Percentiles rank a stretch among this genome's conserved stretches.
These are phyloP conservation scores for Acrobasis repandana DNA, from an alignment of 2,888 invertebrate genomes.

Conservation along the genomic window DNA sequence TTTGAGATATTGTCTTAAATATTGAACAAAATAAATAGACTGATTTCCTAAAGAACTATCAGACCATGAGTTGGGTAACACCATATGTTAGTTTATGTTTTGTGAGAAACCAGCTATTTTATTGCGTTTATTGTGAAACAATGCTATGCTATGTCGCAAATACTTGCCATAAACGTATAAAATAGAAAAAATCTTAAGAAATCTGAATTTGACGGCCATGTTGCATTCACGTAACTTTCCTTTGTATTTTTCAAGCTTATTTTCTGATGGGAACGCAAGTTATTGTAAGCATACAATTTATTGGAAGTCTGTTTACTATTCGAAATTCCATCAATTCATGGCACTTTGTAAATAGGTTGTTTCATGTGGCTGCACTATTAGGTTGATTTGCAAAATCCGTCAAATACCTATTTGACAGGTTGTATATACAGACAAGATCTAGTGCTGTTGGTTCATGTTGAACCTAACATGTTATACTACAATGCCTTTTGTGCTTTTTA, in stretches of 20 bases:
- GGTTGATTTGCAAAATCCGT: constrained; percentile 40
- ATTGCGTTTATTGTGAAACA: too few relatives aligned
- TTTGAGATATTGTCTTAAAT: too few relatives aligned
- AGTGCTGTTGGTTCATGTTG: background rate
- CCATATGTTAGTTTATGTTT: too few relatives aligned
- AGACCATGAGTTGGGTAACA: too few relatives aligned
- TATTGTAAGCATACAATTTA: constrained; percentile 4
- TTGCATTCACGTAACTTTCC: background rate
- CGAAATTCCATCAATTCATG: constrained; percentile 32
- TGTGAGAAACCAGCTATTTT: too few relatives aligned
- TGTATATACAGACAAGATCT: constrained; percentile 18
- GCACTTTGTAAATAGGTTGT: constrained; percentile 35
- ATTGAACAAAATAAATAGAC: too few relatives aligned
- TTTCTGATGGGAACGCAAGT: constrained; percentile 14
- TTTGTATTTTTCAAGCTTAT: constrained; percentile 12
- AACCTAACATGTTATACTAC: constrained; percentile 23
- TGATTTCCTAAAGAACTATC: too few relatives aligned
- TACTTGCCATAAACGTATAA: too few relatives aligned
- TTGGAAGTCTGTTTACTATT: background rate
- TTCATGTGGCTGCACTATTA: constrained; percentile 39
- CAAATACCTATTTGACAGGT: constrained; percentile 38
- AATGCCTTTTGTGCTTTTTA: constrained; percentile 40
- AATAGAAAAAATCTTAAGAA: too few relatives aligned
- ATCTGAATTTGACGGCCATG: background rate
- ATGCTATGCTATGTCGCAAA: too few relatives aligned